Base-by-base conservation (phyloP, 2,888 invertebrate genomes). In the Cancer borealis region DNA sequence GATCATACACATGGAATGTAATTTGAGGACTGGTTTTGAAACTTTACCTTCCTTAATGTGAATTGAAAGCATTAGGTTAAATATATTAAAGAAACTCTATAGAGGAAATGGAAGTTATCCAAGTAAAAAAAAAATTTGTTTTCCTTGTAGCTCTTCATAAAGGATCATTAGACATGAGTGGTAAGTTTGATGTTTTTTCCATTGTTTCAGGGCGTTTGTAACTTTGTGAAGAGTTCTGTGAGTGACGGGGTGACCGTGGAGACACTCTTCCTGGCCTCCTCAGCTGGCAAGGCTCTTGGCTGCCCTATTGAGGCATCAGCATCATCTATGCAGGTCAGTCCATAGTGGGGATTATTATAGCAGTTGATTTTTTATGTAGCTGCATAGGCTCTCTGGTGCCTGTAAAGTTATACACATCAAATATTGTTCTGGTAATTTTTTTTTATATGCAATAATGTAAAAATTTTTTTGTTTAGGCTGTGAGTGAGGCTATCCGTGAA, bases 251-350 rank as follows among this genome's bases (percentile, higher is more conserved):
- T 96, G 6, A 96, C 96, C 91, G 96, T 97, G 0, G 97, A 97
- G 95, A 97, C 97, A 8, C 96, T 97, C 87, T 98, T 97, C 96
- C 97, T 98, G 96, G 97, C 98, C 2, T 97, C 98, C 14, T 97
- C 97, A 92, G 97, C 97, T 4, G 97, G 97, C 96, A 97, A 97
- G 95, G 97, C 97, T 46, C 96, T 98, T 1, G 97, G 97, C 3
- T 97, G 97, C 94, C 97, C 97, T 95, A 97, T 96, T 17, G 96
- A 97, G 17, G 96, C 97, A 14, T 97, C 97, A 12, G 96, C 97
- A 21, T 96, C 97, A 14, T 96, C 97, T 0, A 96, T 97, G 10
- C 97, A 96, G 96, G 97, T 97, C 96, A 95, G 94, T 95, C 2
- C 39, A 12, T 46, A 39, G 39, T 93, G 30, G 17, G 30, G 87